phyloP scores from a whole-genome alignment of 1,140 invertebrate genomes.

The Heliothis virescens region DNA sequence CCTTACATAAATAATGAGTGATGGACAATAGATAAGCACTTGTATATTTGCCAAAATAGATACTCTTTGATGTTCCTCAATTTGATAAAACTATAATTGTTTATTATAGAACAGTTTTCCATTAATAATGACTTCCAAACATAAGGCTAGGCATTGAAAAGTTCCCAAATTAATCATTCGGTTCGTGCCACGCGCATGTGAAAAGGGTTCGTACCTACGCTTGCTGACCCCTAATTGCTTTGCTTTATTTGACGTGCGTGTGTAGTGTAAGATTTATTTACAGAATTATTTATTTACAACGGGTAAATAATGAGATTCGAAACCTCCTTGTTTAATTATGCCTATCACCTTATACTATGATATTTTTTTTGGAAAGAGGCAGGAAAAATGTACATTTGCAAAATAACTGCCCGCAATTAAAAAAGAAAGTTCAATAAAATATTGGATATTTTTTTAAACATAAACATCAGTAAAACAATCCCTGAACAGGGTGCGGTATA shows the following conservation, averaged over 20 bases:
- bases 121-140: constrained; percentile 7
- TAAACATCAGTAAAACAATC: too few species aligned
- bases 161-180: constrained; percentile 49
- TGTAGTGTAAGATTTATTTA: constrained; percentile 20
- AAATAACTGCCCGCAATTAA: too few species aligned
- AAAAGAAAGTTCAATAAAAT: too few species aligned
- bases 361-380: too few species aligned
- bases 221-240: constrained; percentile 21
- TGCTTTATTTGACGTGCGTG: constrained; percentile 16
- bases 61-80: background rate
- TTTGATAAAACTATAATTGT: background rate
- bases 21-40: background rate
- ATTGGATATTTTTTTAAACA: too few species aligned
- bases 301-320: too few species aligned
- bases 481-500: too few species aligned
- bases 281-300: background rate
- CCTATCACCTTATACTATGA: too few species aligned
- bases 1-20: too few species aligned
- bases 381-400: too few species aligned
- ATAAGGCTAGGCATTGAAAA: constrained; percentile 9
- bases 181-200: constrained; percentile 34
- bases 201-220: constrained; percentile 13
- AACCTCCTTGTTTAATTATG: too few species aligned
- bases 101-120: too few species aligned
- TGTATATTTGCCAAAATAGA: background rate